Conservation (phyloP, 1,140 invertebrate species). For the Stegodyphus mimosarum region DNA sequence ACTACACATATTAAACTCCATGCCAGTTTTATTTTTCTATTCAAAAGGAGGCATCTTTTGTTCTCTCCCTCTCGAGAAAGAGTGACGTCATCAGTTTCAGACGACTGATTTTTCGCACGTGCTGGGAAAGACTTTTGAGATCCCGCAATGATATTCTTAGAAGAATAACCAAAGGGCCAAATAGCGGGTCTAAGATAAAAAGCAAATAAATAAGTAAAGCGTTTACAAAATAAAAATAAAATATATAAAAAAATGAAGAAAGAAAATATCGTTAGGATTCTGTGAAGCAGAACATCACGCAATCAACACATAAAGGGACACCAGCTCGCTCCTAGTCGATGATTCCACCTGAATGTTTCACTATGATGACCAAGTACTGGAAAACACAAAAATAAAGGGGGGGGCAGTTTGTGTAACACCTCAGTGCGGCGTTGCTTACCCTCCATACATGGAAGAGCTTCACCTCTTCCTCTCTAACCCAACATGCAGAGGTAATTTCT, state of each 20-base stretch:
- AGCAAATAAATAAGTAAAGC: slow-evolving; percentile 17
- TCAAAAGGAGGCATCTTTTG: too few relatives aligned
- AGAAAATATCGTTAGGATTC: slow-evolving; percentile 6
- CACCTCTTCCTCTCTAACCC: not conserved
- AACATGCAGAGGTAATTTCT: slow-evolving; percentile 22
- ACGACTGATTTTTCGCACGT: slow-evolving; percentile 55
- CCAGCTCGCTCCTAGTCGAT: not conserved
- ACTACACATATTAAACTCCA: too few relatives aligned
- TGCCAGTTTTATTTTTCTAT: too few relatives aligned
- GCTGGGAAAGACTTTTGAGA: slow-evolving; percentile 19
- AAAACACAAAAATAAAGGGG: slow-evolving; percentile 6
- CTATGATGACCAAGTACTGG: slow-evolving; percentile 27
- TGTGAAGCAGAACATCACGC: slow-evolving; percentile 42
- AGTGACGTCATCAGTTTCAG: not conserved
- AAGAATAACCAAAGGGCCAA: not conserved
- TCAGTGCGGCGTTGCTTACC: slow-evolving; percentile 1
- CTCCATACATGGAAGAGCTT: too few relatives aligned
- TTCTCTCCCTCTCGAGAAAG: too few relatives aligned
- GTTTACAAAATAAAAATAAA: slow-evolving; percentile 10
- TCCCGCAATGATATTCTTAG: not conserved
- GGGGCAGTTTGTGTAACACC: not conserved
- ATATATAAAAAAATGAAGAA: slow-evolving; percentile 6
- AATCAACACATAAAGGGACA: slow-evolving; percentile 29
- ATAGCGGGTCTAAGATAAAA: slow-evolving; percentile 26
- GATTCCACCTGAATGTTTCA: not conserved